Percentiles rank a stretch among this genome's conserved stretches.
phyloP scores from a whole-genome alignment of 1,140 invertebrate genomes.

The Periplaneta americana region DNA sequence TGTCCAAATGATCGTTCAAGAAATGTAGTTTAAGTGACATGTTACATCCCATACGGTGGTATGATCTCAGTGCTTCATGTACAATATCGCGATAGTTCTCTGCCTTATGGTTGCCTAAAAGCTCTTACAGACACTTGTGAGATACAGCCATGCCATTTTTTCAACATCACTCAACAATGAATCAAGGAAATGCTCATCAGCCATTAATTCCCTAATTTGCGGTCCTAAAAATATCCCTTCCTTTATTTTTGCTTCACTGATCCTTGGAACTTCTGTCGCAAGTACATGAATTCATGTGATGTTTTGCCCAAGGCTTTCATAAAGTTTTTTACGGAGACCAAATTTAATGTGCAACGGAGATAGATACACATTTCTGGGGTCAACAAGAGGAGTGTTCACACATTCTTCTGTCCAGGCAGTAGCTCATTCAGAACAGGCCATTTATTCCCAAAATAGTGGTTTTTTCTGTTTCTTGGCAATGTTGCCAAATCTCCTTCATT shows the following conservation, averaged over 20 bases:
- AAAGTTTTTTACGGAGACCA: constrained; percentile 37
- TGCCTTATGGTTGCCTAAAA: background rate
- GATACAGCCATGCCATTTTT: too few relatives aligned
- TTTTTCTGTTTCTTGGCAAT: background rate
- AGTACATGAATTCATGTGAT: constrained; percentile 28
- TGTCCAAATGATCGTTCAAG: background rate
- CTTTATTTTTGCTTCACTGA: too few relatives aligned
- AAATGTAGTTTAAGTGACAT: background rate
- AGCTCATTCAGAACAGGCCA: background rate
- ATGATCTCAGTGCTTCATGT: background rate
- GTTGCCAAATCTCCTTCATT: background rate
- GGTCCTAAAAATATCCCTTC: too few relatives aligned
- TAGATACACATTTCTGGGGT: too few relatives aligned
- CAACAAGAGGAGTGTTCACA: background rate
- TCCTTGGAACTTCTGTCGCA: constrained; percentile 27
- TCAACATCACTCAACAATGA: background rate
- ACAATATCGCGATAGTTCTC: too few relatives aligned
- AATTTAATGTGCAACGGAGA: constrained; percentile 36
- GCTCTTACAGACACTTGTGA: background rate
- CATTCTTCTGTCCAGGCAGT: background rate
- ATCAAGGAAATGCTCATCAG: too few relatives aligned
- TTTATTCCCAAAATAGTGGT: constrained; percentile 2
- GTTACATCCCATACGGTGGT: too few relatives aligned
- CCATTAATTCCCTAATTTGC: too few relatives aligned
- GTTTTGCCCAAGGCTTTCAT: constrained; percentile 34